phyloP scores from a whole-genome alignment of 2,113 vertebrate genomes.

The Albula glossodonta region DNA sequence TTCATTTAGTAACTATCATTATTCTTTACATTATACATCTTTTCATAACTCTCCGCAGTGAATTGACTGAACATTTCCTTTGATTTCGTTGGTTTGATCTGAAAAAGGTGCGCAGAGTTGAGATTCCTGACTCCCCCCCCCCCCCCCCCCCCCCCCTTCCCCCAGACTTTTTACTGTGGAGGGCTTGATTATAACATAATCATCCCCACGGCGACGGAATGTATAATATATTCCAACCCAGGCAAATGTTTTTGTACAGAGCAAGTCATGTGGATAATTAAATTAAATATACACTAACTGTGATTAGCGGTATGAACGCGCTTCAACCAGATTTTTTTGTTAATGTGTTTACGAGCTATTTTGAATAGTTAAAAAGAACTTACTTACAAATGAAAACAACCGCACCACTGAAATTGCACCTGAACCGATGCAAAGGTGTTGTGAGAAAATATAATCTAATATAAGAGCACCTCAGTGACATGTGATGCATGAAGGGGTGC shows the following conservation, averaged over 20 bases:
- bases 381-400: not conserved
- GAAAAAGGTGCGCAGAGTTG: constrained; percentile 16
- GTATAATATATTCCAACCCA: not conserved
- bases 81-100: constrained; percentile 15
- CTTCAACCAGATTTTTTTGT: not conserved
- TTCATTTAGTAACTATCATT: not conserved
- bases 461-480: no score
- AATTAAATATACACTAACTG: not conserved
- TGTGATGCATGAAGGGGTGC: no score
- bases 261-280: not conserved
- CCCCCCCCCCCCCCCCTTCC: not conserved
- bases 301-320: not conserved
- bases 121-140: not conserved
- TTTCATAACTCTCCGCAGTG: not conserved
- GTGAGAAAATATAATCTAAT: no score
- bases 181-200: not conserved
- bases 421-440: not conserved
- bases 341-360: not conserved
- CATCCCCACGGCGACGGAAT: constrained; percentile 3
- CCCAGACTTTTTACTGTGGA: not conserved
- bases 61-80: not conserved
- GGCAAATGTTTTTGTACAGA: not conserved
- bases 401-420: not conserved
- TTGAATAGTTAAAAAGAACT: not conserved
- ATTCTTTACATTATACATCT: not conserved